These are phyloP conservation scores for Neodiprion lecontei DNA, from an alignment of 1,140 invertebrate species.

Conservation along the genomic window DNA sequence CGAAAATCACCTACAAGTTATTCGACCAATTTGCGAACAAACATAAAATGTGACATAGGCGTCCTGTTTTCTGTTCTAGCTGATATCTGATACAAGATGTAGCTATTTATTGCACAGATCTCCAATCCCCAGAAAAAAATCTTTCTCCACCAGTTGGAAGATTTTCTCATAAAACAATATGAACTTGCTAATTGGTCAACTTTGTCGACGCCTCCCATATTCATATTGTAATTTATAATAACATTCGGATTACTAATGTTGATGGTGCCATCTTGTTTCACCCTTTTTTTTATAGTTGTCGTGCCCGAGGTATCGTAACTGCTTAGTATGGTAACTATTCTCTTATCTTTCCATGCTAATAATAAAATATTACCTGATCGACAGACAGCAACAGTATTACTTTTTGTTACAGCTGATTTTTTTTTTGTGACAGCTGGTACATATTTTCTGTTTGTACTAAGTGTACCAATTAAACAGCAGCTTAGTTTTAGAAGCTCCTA, in stretches of 20 bases:
- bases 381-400: slow-evolving; percentile 22
- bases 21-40: slow-evolving; percentile 16
- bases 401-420: slow-evolving; percentile 16
- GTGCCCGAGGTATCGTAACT: slow-evolving; percentile 22
- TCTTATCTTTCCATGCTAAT: slow-evolving; percentile 34
- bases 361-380: slow-evolving; percentile 25
- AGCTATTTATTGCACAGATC: slow-evolving; percentile 27
- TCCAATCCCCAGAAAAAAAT: slow-evolving; percentile 32
- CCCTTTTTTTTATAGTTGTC: slow-evolving; percentile 6
- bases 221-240: slow-evolving; percentile 36
- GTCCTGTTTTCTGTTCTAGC: slow-evolving; percentile 19
- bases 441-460: slow-evolving; percentile 32
- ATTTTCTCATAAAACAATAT: slow-evolving; percentile 43
- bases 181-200: slow-evolving; percentile 39
- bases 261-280: slow-evolving; percentile 17
- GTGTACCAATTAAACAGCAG: slow-evolving; percentile 29
- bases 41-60: slow-evolving; percentile 17
- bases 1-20: slow-evolving; percentile 24
- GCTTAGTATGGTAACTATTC: slow-evolving; percentile 29
- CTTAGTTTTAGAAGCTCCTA: slow-evolving; percentile 34
- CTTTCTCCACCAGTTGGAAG: slow-evolving; percentile 39
- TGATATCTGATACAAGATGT: slow-evolving; percentile 22
- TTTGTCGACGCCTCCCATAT: slow-evolving; percentile 42
- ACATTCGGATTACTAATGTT: slow-evolving; percentile 32
- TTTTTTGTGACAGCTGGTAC: slow-evolving; percentile 27